A percentile compares a stretch with the other conserved stretches of the same genome.
phyloP scores from a whole-genome alignment of 2,888 invertebrate species.

The Trachelus stipa region DNA sequence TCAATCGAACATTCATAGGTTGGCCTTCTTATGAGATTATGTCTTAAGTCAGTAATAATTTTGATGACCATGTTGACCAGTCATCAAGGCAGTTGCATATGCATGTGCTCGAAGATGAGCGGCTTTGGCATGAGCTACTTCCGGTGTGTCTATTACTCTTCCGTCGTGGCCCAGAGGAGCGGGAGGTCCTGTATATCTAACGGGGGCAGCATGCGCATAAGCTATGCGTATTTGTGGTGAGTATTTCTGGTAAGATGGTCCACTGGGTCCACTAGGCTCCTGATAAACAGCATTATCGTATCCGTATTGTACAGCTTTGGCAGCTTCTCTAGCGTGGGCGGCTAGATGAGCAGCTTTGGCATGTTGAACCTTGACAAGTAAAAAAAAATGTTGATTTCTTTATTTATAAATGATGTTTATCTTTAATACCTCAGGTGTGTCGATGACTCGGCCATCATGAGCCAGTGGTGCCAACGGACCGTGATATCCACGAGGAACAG shows the following conservation, averaged over 20 bases:
- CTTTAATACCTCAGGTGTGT: constrained; percentile 42
- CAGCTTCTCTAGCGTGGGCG: constrained; percentile 58
- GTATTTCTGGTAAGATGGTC: constrained; percentile 30
- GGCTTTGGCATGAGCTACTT: constrained; percentile 59
- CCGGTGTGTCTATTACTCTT: constrained; percentile 58
- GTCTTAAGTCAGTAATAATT: neutral
- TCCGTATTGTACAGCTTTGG: constrained; percentile 41
- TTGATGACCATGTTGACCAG: too few species aligned
- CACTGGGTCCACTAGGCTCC: constrained; percentile 24
- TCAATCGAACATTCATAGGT: neutral
- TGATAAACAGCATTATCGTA: constrained; percentile 36
- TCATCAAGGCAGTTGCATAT: constrained; percentile 31
- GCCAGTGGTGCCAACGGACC: constrained; percentile 39
- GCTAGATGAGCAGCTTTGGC: constrained; percentile 66
- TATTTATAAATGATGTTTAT: neutral
- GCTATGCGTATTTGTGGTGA: constrained; percentile 37
- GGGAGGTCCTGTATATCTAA: constrained; percentile 31
- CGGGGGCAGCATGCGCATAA: constrained; percentile 35
- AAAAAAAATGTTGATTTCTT: neutral
- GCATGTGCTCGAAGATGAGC: constrained; percentile 52
- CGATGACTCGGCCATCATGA: constrained; percentile 42
- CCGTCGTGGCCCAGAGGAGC: constrained; percentile 58
- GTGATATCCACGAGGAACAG: constrained; percentile 21
- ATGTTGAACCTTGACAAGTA: constrained; percentile 56
- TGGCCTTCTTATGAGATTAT: neutral